These are phyloP conservation scores for Eudorcas thomsonii DNA, from an alignment of 2,113 vertebrate genomes.

Conservation along the genomic window DNA sequence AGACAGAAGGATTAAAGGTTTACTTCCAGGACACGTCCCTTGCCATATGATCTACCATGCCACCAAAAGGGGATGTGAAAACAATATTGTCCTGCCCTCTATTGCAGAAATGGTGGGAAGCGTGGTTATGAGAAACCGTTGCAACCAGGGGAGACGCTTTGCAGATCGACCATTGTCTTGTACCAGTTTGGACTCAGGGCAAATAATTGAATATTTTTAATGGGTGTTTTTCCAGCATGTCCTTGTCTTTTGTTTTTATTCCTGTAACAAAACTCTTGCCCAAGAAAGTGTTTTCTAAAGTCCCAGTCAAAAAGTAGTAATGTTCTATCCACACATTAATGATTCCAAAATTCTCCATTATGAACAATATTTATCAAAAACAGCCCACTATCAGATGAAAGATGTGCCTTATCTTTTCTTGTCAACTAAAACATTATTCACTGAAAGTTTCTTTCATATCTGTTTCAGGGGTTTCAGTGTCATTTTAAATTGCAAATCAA, in stretches of 20 bases:
- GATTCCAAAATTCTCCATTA: slow-evolving; percentile 91
- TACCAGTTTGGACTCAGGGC: slow-evolving; percentile 26
- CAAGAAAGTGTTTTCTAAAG: slow-evolving; percentile 75
- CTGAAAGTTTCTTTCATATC: slow-evolving; percentile 94
- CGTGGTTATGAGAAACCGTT: accelerated
- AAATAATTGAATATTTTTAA: slow-evolving; percentile 46
- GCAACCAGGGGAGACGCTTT: not conserved
- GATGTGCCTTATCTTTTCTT: slow-evolving; percentile 95
- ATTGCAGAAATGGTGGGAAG: accelerated
- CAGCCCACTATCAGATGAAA: slow-evolving; percentile 91
- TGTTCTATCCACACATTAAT: slow-evolving; percentile 90
- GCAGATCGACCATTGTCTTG: accelerated
- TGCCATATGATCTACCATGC: not conserved
- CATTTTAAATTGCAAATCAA: slow-evolving; percentile 99
- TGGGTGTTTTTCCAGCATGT: slow-evolving; percentile 49
- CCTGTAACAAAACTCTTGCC: slow-evolving; percentile 58
- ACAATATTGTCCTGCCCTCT: accelerated
- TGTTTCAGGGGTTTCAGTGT: slow-evolving; percentile 92
- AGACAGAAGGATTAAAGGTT: not conserved
- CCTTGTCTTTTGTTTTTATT: not conserved
- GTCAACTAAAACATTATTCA: slow-evolving; percentile 95
- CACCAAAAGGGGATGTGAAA: not conserved
- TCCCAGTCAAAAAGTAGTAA: slow-evolving; percentile 84
- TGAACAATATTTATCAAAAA: slow-evolving; percentile 96
- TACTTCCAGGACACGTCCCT: accelerated